A percentile compares a stretch with the other conserved stretches of the same genome.
phyloP scores from a whole-genome alignment of 2,888 invertebrate genomes.

The Harpagoxenus sublaevis region DNA sequence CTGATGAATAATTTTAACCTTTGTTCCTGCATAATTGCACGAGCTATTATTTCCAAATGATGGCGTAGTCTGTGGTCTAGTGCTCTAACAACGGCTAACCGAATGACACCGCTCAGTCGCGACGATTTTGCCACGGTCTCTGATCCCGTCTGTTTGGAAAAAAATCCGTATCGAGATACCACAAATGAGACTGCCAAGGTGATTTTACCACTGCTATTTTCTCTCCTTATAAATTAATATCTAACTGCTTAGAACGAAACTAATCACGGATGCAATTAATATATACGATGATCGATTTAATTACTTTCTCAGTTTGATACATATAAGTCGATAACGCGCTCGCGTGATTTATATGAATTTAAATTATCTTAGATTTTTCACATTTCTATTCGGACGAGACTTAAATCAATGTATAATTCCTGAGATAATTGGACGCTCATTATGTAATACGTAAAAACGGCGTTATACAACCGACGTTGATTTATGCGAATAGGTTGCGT shows the following conservation, averaged over 20 bases:
- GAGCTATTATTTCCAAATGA: constrained; percentile 14
- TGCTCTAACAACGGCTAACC: not conserved
- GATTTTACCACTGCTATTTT: constrained; percentile 17
- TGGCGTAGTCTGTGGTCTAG: not conserved
- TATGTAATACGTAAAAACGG: constrained; percentile 30
- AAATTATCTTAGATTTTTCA: not conserved
- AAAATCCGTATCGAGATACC: not conserved
- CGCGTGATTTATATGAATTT: not conserved
- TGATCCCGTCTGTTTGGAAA: constrained; percentile 27
- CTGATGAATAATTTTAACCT: not conserved
- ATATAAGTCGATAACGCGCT: not conserved
- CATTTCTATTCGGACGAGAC: not conserved
- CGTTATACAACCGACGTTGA: constrained; percentile 33
- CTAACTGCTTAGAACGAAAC: not conserved
- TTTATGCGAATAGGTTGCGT: constrained; percentile 4
- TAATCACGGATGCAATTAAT: not conserved
- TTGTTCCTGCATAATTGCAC: not conserved
- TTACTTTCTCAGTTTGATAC: not conserved
- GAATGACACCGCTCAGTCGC: constrained; percentile 49
- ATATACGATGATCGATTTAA: not conserved
- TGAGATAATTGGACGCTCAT: constrained; percentile 12
- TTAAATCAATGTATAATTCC: constrained; percentile 10
- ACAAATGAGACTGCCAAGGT: constrained; percentile 12
- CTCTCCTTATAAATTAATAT: not conserved
- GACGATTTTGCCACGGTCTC: constrained; percentile 43